These are phyloP conservation scores for Xerus rutilus DNA, from an alignment of 2,797 vertebrate species.

Conservation along the genomic window DNA sequence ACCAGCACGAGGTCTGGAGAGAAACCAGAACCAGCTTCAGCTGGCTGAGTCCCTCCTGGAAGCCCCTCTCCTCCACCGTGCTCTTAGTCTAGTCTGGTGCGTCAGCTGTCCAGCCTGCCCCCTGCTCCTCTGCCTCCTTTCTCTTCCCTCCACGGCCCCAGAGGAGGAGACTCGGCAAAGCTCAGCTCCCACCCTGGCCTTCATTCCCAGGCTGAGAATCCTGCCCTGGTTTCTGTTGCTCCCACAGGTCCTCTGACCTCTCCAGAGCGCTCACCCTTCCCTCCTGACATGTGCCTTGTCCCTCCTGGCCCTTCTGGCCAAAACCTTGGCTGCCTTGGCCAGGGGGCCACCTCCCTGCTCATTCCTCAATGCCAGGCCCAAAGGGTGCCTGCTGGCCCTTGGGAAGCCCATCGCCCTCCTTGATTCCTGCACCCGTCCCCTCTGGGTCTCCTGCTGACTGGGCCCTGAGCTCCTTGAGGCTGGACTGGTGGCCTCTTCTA, in stretches of 20 bases:
- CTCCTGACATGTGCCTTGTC: fast-evolving
- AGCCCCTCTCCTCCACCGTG: neutral
- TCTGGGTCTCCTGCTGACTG: neutral
- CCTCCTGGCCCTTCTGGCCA: neutral
- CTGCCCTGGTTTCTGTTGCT: neutral
- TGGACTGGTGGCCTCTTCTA: neutral
- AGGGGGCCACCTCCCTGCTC: neutral
- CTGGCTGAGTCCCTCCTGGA: neutral
- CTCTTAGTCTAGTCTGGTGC: too few species aligned
- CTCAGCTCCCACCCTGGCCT: fast-evolving
- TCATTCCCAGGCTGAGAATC: neutral
- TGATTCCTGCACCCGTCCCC: neutral
- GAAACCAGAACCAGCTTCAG: neutral
- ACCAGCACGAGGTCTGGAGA: neutral
- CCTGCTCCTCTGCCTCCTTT: neutral
- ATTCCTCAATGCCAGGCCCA: too few species aligned
- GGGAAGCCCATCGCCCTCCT: neutral
- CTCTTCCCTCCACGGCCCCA: neutral
- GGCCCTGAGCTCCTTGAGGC: neutral
- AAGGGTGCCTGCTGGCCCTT: too few species aligned
- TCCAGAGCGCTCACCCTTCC: neutral
- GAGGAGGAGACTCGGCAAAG: neutral
- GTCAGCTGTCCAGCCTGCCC: neutral
- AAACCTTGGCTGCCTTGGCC: neutral
- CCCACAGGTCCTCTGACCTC: too few species aligned